phyloP scores from a whole-genome alignment of 2,113 vertebrate species.

The Serilophus lunatus region DNA sequence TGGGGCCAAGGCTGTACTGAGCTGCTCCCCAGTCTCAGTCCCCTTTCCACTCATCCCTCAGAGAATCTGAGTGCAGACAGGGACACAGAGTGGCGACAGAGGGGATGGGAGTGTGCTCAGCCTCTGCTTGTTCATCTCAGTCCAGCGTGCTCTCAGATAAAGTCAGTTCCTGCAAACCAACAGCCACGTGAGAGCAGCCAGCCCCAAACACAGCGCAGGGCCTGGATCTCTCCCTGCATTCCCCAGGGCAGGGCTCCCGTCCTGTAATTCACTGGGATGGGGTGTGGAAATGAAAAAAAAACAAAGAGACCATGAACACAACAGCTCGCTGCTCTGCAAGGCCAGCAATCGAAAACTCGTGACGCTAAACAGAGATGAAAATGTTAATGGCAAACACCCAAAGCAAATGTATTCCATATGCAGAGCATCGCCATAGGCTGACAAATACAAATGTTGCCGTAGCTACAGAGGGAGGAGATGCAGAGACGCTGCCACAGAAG shows the following conservation, averaged over 20 bases:
- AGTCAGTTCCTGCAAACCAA: not conserved
- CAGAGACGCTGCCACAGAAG: not conserved
- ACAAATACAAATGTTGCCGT: conserved; percentile 57
- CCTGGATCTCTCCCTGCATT: not conserved
- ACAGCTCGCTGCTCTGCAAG: conserved; percentile 23
- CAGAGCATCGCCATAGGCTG: conserved; percentile 17
- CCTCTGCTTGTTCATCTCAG: fast-evolving
- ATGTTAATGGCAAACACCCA: conserved; percentile 70
- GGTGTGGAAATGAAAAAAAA: conserved; percentile 59
- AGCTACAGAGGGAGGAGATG: not conserved
- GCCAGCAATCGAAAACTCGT: conserved; percentile 64
- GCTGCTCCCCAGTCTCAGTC: not conserved
- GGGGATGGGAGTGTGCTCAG: not conserved
- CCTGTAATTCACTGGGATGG: not conserved
- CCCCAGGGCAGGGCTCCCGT: not conserved
- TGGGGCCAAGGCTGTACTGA: fast-evolving
- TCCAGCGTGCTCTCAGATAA: fast-evolving
- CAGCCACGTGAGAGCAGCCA: fast-evolving
- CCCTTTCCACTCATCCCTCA: fast-evolving
- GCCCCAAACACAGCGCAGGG: not conserved
- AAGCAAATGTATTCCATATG: conserved; percentile 72
- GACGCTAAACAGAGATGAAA: conserved; percentile 76
- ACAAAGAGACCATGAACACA: conserved; percentile 56
- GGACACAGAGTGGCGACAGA: fast-evolving
- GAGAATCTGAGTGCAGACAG: not conserved